These are phyloP conservation scores for Lepus townsendii DNA, from an alignment of 2,797 vertebrate species.

Conservation along the genomic window DNA sequence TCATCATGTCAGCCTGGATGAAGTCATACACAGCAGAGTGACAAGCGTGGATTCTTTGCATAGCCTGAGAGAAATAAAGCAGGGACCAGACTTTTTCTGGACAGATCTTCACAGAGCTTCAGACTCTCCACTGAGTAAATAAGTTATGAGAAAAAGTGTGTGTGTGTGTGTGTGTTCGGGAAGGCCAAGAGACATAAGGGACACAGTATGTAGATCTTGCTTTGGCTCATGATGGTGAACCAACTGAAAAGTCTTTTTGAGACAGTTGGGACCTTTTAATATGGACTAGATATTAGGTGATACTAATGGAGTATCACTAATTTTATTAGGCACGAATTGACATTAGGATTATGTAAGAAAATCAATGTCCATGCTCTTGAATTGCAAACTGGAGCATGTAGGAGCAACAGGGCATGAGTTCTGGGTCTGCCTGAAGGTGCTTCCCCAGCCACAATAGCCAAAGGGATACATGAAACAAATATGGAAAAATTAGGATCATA, in stretches of 20 bases:
- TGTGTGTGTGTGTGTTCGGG: too few relatives aligned
- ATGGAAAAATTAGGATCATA: not conserved
- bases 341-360: not conserved
- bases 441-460: not conserved
- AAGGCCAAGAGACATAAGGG: not conserved
- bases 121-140: not conserved
- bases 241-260: not conserved
- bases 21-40: not conserved
- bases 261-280: slow-evolving; percentile 10
- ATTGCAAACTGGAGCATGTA: accelerated
- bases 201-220: not conserved
- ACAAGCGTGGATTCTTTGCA: not conserved
- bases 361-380: not conserved
- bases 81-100: not conserved
- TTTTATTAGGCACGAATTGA: not conserved
- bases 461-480: not conserved
- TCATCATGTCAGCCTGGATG: not conserved
- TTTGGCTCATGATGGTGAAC: not conserved
- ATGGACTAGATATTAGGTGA: not conserved
- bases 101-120: not conserved
- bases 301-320: not conserved
- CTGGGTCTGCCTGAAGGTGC: not conserved
- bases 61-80: not conserved
- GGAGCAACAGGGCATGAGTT: not conserved
- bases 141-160: not conserved